Evolutionary conservation across 1,140 invertebrate species (phyloP).

Genomic region (Calliopsis andreniformis): DNA sequence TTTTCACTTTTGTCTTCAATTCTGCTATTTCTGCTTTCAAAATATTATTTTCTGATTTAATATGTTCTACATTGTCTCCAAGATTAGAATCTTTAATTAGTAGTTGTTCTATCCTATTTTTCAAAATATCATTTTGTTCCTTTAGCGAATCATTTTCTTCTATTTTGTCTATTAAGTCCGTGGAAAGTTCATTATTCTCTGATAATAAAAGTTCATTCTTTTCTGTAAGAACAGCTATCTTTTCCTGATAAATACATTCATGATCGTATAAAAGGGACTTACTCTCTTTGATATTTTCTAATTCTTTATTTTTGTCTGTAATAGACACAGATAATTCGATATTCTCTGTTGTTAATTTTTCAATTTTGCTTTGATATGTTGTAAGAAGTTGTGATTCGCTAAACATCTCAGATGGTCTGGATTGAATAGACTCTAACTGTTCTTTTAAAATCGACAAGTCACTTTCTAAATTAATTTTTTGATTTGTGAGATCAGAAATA

Average conservation of each 20-base stretch:
- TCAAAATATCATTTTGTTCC: slow-evolving; percentile 30
- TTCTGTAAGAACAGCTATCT: slow-evolving; percentile 37
- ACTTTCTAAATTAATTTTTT: slow-evolving; percentile 60
- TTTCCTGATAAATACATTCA: slow-evolving; percentile 44
- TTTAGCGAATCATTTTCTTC: slow-evolving; percentile 52
- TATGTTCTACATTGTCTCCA: slow-evolving; percentile 38
- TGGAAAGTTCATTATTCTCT: slow-evolving; percentile 53
- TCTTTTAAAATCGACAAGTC: slow-evolving; percentile 51
- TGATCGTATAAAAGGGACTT: slow-evolving; percentile 50
- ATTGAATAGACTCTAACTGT: slow-evolving; percentile 42
- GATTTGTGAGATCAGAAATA: slow-evolving; percentile 53
- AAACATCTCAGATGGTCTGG: not conserved
- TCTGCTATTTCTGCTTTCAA: slow-evolving; percentile 48
- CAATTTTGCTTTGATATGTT: slow-evolving; percentile 45
- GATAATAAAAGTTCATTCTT: slow-evolving; percentile 32
- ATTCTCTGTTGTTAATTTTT: slow-evolving; percentile 72
- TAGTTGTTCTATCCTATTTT: slow-evolving; percentile 39
- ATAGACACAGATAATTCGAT: slow-evolving; percentile 64
- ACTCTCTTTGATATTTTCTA: slow-evolving; percentile 58
- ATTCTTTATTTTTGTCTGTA: slow-evolving; percentile 54
- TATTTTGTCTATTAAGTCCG: slow-evolving; percentile 51
- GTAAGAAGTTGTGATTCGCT: slow-evolving; percentile 51
- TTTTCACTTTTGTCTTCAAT: slow-evolving; percentile 42
- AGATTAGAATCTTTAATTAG: not conserved
- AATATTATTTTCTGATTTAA: slow-evolving; percentile 38